Conservation (phyloP, 2,888 invertebrate genomes). For the Acleris cristana region DNA sequence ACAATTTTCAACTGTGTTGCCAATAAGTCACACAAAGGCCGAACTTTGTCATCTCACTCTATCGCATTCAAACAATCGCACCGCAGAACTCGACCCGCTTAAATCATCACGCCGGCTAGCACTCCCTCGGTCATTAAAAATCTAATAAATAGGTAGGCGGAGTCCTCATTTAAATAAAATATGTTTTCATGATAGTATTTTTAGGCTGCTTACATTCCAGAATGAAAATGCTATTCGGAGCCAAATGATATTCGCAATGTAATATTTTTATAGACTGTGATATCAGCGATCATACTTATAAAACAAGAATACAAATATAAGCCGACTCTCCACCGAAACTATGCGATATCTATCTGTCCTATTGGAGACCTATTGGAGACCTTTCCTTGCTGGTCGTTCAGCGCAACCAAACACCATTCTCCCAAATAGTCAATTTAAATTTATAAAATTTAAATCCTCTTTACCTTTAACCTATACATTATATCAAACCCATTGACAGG, state of each 20-base stretch:
- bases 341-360: too few relatives aligned
- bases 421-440: too few relatives aligned
- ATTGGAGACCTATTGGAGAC: too few relatives aligned
- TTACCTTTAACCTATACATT: not conserved
- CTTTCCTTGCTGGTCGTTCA: too few relatives aligned
- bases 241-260: slow-evolving; percentile 27
- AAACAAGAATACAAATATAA: too few relatives aligned
- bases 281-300: not conserved
- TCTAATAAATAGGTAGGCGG: slow-evolving; percentile 24
- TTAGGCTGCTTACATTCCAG: slow-evolving; percentile 24
- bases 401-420: too few relatives aligned
- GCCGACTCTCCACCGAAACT: too few relatives aligned
- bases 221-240: slow-evolving; percentile 15
- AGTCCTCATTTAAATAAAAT: slow-evolving; percentile 30
- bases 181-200: slow-evolving; percentile 22
- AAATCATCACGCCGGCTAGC: slow-evolving; percentile 16
- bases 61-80: slow-evolving; percentile 5
- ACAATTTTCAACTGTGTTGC: slow-evolving; percentile 6
- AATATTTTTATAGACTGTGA: slow-evolving; percentile 7
- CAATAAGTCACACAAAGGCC: not conserved
- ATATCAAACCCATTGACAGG: slow-evolving; percentile 1
- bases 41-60: too few relatives aligned
- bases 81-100: not conserved
- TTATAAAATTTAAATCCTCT: too few relatives aligned
- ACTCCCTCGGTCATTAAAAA: slow-evolving; percentile 27